Conservation (phyloP, 2,888 invertebrate species). For the Hemistola chrysoprasaria region DNA sequence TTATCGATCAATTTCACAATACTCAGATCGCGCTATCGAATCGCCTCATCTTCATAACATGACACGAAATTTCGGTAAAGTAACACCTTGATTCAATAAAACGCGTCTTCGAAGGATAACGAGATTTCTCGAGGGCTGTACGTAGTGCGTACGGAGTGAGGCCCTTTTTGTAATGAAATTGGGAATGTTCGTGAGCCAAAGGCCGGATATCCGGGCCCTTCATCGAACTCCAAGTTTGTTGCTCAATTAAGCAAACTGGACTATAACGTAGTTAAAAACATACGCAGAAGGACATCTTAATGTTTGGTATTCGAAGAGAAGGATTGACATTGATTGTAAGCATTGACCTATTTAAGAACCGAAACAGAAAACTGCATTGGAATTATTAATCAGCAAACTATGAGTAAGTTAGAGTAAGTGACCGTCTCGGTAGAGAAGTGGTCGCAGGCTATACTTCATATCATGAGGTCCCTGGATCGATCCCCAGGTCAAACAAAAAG, state of each 20-base stretch:
- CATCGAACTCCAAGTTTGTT: constrained; percentile 50
- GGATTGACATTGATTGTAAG: too few relatives aligned
- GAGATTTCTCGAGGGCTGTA: constrained; percentile 39
- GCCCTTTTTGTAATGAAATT: constrained; percentile 52
- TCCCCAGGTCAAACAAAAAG: too few relatives aligned
- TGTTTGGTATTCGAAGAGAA: too few relatives aligned
- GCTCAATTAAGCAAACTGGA: constrained; percentile 56
- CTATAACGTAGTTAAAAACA: constrained; percentile 19
- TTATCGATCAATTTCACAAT: not conserved
- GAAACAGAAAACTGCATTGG: too few relatives aligned
- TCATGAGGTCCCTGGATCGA: too few relatives aligned
- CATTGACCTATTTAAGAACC: too few relatives aligned
- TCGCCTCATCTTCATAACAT: constrained; percentile 22
- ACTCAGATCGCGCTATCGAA: constrained; percentile 5
- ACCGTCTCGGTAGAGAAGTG: too few relatives aligned
- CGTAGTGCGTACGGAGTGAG: constrained; percentile 19
- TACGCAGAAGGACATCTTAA: not conserved
- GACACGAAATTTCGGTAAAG: constrained; percentile 33
- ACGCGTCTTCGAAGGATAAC: constrained; percentile 41
- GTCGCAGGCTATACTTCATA: too few relatives aligned
- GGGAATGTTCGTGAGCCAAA: constrained; percentile 33
- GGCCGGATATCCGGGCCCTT: constrained; percentile 55
- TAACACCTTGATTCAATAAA: constrained; percentile 50
- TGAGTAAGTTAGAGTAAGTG: too few relatives aligned
- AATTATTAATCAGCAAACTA: too few relatives aligned